These are phyloP conservation scores for Palythoa grandis DNA, from an alignment of 92 coral and sea anemone species.

Conservation along the genomic window DNA sequence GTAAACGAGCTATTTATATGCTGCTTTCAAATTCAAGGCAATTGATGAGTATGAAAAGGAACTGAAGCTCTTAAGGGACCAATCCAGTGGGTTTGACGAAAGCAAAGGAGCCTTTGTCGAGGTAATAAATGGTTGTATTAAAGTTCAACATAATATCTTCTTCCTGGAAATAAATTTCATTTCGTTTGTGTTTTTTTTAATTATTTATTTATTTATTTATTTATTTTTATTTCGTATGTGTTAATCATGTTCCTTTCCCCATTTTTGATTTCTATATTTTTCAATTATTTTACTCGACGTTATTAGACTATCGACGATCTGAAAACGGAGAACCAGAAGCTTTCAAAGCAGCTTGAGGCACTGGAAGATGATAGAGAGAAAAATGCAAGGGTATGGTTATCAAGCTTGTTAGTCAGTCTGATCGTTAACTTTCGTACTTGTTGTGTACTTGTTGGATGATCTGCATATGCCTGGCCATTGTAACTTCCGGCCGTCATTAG, in stretches of 20 bases:
- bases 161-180: too few species aligned
- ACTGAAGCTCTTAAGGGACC: constrained; percentile 18
- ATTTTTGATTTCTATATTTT: not conserved
- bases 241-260: not conserved
- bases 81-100: constrained; percentile 29
- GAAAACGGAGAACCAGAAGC: constrained; percentile 47
- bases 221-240: too few species aligned
- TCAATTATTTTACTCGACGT: not conserved
- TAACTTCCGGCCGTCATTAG: too few species aligned
- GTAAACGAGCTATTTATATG: too few species aligned
- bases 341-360: constrained; percentile 40
- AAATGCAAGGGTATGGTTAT: not conserved
- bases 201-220: too few species aligned
- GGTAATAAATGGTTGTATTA: not conserved
- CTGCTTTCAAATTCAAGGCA: not conserved
- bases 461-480: not conserved
- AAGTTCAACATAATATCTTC: too few species aligned
- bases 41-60: constrained; percentile 33
- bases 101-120: constrained; percentile 20
- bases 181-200: too few species aligned
- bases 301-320: constrained; percentile 43
- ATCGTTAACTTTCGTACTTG: not conserved
- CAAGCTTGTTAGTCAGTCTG: not conserved
- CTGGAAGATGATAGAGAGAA: constrained; percentile 30
- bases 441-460: not conserved